phyloP scores from a whole-genome alignment of 2,888 invertebrate species.

The Aleiodes testaceus region DNA sequence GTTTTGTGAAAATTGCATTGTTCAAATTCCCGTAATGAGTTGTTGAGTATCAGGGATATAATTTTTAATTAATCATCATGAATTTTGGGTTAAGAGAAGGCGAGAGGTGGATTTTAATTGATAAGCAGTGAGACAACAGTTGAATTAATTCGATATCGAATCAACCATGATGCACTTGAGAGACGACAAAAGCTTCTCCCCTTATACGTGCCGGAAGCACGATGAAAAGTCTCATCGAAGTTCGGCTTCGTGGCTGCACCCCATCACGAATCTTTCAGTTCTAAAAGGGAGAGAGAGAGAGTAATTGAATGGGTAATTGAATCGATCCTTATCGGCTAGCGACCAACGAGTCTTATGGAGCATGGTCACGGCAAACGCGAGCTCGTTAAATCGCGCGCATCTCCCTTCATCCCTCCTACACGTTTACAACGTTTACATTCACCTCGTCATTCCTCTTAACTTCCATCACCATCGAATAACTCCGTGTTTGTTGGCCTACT shows the following conservation, averaged over 20 bases:
- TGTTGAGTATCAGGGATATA: conserved; percentile 35
- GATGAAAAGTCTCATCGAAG: conserved; percentile 47
- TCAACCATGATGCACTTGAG: neutral
- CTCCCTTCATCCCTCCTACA: conserved; percentile 44
- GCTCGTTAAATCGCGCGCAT: conserved; percentile 54
- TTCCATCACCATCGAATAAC: conserved; percentile 17
- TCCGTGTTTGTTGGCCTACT: conserved; percentile 15
- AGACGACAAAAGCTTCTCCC: conserved; percentile 33
- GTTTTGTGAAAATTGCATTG: conserved; percentile 44
- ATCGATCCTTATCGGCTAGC: conserved; percentile 62
- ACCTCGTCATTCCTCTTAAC: conserved; percentile 21
- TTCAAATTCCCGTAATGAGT: conserved; percentile 45
- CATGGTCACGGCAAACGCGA: conserved; percentile 64
- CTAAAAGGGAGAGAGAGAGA: conserved; percentile 32
- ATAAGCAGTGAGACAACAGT: conserved; percentile 34
- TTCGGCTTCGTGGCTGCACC: conserved; percentile 53
- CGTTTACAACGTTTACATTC: conserved; percentile 28
- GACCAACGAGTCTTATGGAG: conserved; percentile 60
- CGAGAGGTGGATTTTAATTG: too few species aligned
- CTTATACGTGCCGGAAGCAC: conserved; percentile 38
- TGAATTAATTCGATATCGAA: neutral
- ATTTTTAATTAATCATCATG: too few species aligned
- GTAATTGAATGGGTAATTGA: conserved; percentile 68
- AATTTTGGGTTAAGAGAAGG: too few species aligned
- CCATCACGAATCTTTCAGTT: conserved; percentile 53